A percentile compares a stretch with the other conserved stretches of the same genome.
phyloP scores from a whole-genome alignment of 2,113 vertebrate genomes.

The Lepisosteus oculatus region DNA sequence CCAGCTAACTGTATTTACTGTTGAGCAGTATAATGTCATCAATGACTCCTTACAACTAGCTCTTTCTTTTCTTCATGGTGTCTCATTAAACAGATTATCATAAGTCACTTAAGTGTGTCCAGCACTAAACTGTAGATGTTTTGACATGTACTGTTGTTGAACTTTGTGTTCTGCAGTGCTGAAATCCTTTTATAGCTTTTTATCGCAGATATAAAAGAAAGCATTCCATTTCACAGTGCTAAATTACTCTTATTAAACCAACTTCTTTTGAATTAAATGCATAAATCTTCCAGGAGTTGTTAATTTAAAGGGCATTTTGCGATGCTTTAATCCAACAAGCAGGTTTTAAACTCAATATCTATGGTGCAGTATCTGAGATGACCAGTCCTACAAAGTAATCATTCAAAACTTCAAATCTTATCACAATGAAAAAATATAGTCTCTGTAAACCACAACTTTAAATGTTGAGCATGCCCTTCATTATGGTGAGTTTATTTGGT shows the following conservation, averaged over 20 bases:
- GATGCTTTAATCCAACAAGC: constrained; percentile 21
- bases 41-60: constrained; percentile 33
- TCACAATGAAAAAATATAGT: too few relatives aligned
- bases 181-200: constrained; percentile 18
- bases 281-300: constrained; percentile 47
- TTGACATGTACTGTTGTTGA: constrained; percentile 16
- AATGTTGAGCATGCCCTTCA: too few relatives aligned
- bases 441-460: too few relatives aligned
- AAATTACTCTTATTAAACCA: constrained; percentile 54
- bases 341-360: not conserved
- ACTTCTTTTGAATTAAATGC: constrained; percentile 46
- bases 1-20: constrained; percentile 38
- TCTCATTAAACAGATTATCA: constrained; percentile 37
- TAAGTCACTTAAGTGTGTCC: constrained; percentile 29
- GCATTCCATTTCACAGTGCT: constrained; percentile 21
- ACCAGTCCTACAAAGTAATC: not conserved
- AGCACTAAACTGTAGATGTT: constrained; percentile 25
- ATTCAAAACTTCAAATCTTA: too few relatives aligned
- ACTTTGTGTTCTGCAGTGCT: not conserved
- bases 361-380: not conserved
- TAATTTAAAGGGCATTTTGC: constrained; percentile 39
- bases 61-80: constrained; percentile 30
- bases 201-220: constrained; percentile 28
- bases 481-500: too few relatives aligned
- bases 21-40: constrained; percentile 35